A percentile compares a stretch with the other conserved stretches of the same genome.
These are phyloP conservation scores for Drosophila repleta DNA, from an alignment of 1,140 invertebrate genomes.

Conservation along the genomic window DNA sequence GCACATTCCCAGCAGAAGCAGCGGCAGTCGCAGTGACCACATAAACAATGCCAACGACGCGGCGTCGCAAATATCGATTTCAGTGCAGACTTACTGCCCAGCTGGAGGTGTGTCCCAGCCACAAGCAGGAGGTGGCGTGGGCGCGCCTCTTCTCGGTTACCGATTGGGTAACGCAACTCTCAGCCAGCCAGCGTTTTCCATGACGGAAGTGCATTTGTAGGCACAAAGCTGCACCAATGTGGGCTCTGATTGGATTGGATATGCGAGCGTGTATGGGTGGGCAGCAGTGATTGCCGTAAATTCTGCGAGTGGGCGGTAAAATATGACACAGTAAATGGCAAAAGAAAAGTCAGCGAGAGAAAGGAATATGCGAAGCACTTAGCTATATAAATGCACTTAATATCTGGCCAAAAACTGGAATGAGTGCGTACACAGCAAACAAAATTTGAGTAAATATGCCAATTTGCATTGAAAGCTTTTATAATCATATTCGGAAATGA, in stretches of 20 bases:
- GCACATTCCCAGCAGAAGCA: slow-evolving; percentile 6
- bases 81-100: slow-evolving; percentile 45
- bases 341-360: background rate
- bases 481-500: too few species aligned
- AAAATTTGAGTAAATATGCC: too few species aligned
- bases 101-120: slow-evolving; percentile 45
- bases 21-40: slow-evolving; percentile 53
- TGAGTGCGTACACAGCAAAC: too few species aligned
- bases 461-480: too few species aligned
- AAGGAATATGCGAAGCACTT: background rate
- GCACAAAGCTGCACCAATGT: slow-evolving; percentile 15
- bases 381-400: background rate
- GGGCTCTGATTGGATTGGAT: slow-evolving; percentile 43
- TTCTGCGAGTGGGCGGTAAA: slow-evolving; percentile 27
- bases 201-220: slow-evolving; percentile 27
- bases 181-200: slow-evolving; percentile 34
- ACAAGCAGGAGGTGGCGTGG: slow-evolving; percentile 20
- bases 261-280: slow-evolving; percentile 6
- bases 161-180: slow-evolving; percentile 32
- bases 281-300: slow-evolving; percentile 23
- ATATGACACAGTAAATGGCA: slow-evolving; percentile 19
- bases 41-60: slow-evolving; percentile 26
- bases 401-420: background rate
- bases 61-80: slow-evolving; percentile 65
- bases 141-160: slow-evolving; percentile 27